These are phyloP conservation scores for Stenotaenia linearis DNA, from an alignment of 2,888 invertebrate species.

Conservation along the genomic window DNA sequence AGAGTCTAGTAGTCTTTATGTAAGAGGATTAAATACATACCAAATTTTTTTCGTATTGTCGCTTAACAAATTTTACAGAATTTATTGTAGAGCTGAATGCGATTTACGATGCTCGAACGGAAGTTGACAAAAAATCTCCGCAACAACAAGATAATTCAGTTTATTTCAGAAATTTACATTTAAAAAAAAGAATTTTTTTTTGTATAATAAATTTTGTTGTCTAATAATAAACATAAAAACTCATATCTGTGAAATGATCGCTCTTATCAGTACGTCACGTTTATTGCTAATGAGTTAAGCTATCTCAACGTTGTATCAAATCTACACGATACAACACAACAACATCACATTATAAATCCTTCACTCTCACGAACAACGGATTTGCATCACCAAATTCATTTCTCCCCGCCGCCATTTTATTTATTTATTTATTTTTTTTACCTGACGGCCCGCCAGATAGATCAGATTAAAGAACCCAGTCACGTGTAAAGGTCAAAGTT, in stretches of 20 bases:
- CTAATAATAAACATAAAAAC: not conserved
- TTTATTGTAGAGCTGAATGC: too few species aligned
- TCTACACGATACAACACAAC: not conserved
- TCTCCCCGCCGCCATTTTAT: not conserved
- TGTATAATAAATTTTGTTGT: not conserved
- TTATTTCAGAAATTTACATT: too few species aligned
- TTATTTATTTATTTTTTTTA: not conserved
- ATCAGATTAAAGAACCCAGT: not conserved
- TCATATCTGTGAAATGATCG: not conserved
- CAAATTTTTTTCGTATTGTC: too few species aligned
- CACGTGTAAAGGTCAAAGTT: constrained; percentile 13
- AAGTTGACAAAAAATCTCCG: too few species aligned
- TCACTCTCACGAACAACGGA: not conserved
- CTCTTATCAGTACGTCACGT: constrained; percentile 12
- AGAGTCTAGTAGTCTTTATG: too few species aligned
- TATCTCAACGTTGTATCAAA: not conserved
- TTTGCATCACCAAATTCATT: not conserved
- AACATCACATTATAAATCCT: constrained; percentile 1
- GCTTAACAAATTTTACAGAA: too few species aligned
- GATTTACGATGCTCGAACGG: too few species aligned
- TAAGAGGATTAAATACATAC: too few species aligned
- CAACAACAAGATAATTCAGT: too few species aligned
- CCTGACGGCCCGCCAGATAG: not conserved
- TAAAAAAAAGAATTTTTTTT: too few species aligned
- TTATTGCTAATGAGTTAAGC: not conserved